A percentile compares a stretch with the other conserved stretches of the same genome.
Evolutionary conservation across 2,797 vertebrate genomes (phyloP).

Genomic region (Phalanger gymnotis): DNA sequence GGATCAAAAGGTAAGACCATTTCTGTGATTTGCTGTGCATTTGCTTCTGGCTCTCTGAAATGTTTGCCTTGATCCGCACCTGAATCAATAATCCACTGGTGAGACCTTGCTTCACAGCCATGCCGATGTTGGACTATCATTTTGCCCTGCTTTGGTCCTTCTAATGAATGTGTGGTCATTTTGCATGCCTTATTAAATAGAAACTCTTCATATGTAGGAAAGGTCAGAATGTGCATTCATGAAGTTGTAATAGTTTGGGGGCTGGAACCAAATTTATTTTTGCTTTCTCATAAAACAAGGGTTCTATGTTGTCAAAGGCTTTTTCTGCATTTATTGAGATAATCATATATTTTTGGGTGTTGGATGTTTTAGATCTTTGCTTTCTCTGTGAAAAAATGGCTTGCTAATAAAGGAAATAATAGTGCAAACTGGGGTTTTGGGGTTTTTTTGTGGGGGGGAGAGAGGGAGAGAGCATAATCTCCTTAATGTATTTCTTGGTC

Average conservation of each 20-base stretch:
- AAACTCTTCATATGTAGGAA: background rate
- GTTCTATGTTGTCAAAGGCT: background rate
- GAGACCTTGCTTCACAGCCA: background rate
- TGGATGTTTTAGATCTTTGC: too few relatives aligned
- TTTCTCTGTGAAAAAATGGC: too few relatives aligned
- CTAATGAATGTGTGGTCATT: background rate
- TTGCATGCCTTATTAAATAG: conserved; percentile 2
- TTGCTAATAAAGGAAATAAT: background rate
- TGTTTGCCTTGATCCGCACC: background rate
- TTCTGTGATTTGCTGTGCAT: background rate
- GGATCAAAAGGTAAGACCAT: background rate
- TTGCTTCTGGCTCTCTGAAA: background rate
- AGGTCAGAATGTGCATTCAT: conserved; percentile 6
- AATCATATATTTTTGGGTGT: too few relatives aligned
- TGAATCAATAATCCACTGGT: background rate
- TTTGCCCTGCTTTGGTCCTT: background rate
- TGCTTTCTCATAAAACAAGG: conserved; percentile 54
- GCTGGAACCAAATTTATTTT: conserved; percentile 47
- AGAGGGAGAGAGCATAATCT: background rate
- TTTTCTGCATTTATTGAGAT: background rate
- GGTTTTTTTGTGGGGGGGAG: too few relatives aligned
- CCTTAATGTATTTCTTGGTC: background rate
- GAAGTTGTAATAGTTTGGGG: background rate
- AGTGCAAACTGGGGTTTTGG: background rate
- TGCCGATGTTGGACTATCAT: background rate